Conservation (phyloP, 2,888 invertebrate species). For the Acanthococcus lagerstroemiae region DNA sequence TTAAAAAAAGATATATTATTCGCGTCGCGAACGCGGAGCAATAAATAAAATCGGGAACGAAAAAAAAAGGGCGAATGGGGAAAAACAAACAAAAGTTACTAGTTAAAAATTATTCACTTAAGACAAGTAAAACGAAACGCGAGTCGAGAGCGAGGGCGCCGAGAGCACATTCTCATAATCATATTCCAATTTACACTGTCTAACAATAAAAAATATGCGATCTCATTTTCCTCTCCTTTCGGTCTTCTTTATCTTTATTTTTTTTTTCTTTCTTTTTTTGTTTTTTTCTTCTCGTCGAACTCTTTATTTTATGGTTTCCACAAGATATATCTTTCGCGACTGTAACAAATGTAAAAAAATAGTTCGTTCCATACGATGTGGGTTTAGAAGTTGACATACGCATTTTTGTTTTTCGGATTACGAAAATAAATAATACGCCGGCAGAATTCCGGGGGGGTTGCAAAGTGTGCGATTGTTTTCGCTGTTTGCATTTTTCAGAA, state of each 20-base stretch:
- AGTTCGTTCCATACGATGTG: slow-evolving; percentile 2
- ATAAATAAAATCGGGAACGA: not conserved
- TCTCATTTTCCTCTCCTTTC: slow-evolving; percentile 9
- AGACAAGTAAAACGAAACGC: not conserved
- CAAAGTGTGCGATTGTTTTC: not conserved
- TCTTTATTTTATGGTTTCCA: not conserved
- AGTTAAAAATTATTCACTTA: not conserved
- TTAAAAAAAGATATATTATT: not conserved
- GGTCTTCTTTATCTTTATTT: not conserved
- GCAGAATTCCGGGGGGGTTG: not conserved
- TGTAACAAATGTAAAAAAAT: not conserved
- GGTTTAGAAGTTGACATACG: slow-evolving; percentile 9
- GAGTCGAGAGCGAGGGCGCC: slow-evolving; percentile 10
- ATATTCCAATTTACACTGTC: slow-evolving; percentile 24
- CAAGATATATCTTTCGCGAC: not conserved
- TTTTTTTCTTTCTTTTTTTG: not conserved
- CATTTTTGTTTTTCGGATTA: slow-evolving; percentile 10
- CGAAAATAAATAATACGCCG: not conserved
- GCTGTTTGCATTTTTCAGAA: too few species aligned
- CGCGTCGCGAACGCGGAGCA: not conserved
- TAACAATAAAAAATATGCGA: slow-evolving; percentile 25
- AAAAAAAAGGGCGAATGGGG: not conserved
- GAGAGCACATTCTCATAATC: slow-evolving; percentile 22
- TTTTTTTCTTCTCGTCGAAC: not conserved
- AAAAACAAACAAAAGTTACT: not conserved